Evolutionary conservation across 2,797 vertebrate genomes (phyloP).

Genomic region (Poecilia picta): DNA sequence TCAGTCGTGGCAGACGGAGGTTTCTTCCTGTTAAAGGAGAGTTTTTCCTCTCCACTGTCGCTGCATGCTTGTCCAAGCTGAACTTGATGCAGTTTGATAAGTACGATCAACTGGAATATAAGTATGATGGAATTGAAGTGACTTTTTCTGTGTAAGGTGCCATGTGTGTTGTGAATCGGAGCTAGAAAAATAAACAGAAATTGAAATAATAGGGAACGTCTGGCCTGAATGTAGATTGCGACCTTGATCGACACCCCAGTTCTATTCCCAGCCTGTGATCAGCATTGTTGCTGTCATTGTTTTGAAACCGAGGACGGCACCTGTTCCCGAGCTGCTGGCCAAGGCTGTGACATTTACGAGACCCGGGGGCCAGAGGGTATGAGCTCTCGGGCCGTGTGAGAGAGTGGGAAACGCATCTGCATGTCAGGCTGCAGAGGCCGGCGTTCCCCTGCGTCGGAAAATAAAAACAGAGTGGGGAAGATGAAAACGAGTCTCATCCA

Average conservation of each 20-base stretch:
- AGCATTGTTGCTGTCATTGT: constrained; percentile 16
- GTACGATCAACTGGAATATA: not conserved
- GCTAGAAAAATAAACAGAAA: not conserved
- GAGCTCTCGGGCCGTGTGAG: constrained; percentile 8
- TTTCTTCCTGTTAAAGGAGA: too few species aligned
- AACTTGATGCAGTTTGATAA: not conserved
- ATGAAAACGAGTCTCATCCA: constrained; percentile 48
- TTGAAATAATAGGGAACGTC: not conserved
- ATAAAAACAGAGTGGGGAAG: constrained; percentile 3
- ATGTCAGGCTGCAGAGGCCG: constrained; percentile 39
- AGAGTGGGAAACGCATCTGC: constrained; percentile 48
- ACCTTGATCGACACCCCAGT: constrained; percentile 27
- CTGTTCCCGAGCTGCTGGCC: constrained; percentile 57
- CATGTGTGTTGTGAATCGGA: not conserved
- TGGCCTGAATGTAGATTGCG: constrained; percentile 8
- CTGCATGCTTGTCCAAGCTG: too few species aligned
- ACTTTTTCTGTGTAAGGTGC: not conserved
- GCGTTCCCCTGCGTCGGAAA: constrained; percentile 41
- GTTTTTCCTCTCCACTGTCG: too few species aligned
- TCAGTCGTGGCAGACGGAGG: too few species aligned
- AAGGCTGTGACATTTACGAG: constrained; percentile 49
- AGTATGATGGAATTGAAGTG: not conserved
- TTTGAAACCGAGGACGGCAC: constrained; percentile 37
- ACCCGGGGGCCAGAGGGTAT: constrained; percentile 23
- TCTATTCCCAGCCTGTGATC: constrained; percentile 33